Evolutionary conservation across 2,113 vertebrate genomes (phyloP), one percentile per base, ranked within the genome.

Genomic region (Menura novaehollandiae): DNA sequence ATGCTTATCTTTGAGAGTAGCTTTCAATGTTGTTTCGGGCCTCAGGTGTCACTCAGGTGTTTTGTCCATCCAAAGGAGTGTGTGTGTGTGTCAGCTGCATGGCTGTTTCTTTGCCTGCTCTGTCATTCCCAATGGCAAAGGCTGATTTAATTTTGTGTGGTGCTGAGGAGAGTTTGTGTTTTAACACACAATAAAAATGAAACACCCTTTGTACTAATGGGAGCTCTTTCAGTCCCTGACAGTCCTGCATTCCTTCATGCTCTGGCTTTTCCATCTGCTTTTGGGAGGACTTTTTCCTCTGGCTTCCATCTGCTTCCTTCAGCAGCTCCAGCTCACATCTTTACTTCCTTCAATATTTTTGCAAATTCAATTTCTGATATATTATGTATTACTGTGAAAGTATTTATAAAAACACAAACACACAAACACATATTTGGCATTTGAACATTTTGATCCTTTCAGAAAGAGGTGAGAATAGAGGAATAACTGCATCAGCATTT

Each of bases 221-320:
- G 26, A 75, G 12, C 66, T 49, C 4, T 83, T 93, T 74, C 43
- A 53, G 19, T 41, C 18, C 24, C 26, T 84, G 33, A 20, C 13
- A 27, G 18, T 80, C 30, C 15, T 12, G 41, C 15, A 55, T 16
- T 10, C 18, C 24, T 58, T 51, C 37, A 35, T 0, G 0, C 47
- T 84, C 52, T 87, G 39, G 43, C 39, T 73, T 83, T 17, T 64
- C 44, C 15, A 10, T 73, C 27, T 85, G 39, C 41, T 20, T 77
- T 55, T 59, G 44, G 32, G 55, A 87, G 15, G 23, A 73, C 10
- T 37, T 82, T 43, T 47, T 43, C 30, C n/a, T 91, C 26, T 6
- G 9, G 32, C 11, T 92, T 72, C 43, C 21, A 13, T 72, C 41
- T 87, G n/a, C 30, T 91, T 92, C 44, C 23, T 41, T 82, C 23